Percentiles rank a stretch among this genome's conserved stretches.
Evolutionary conservation across 64 coral and sea anemone genomes (phyloP).

Genomic region (Stichodactyla helianthus): DNA sequence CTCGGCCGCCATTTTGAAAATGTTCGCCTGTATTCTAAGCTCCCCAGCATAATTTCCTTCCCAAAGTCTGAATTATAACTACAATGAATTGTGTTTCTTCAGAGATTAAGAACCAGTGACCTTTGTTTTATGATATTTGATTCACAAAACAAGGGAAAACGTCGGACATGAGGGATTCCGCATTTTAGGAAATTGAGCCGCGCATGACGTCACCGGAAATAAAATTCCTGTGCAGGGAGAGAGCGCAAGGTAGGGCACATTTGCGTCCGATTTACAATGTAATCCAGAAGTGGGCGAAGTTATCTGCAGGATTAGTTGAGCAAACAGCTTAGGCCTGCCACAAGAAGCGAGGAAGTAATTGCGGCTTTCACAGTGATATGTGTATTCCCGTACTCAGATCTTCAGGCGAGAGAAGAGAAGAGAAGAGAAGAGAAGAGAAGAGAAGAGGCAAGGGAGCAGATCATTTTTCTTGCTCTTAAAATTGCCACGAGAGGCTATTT

Average conservation of each 20-base stretch:
- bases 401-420: too few species aligned
- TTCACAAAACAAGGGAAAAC: not conserved
- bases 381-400: too few species aligned
- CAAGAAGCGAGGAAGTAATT: too few species aligned
- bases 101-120: not conserved
- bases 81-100: not conserved
- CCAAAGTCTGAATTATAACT: not conserved
- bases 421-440: too few species aligned
- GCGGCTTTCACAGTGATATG: too few species aligned
- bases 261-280: too few species aligned
- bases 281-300: too few species aligned
- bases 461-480: too few species aligned
- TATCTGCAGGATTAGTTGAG: too few species aligned
- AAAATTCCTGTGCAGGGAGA: not conserved
- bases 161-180: not conserved
- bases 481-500: too few species aligned
- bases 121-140: not conserved
- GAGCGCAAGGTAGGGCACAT: not conserved
- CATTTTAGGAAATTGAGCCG: not conserved
- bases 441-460: too few species aligned
- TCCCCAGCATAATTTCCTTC: not conserved
- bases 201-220: slow-evolving; percentile 21
- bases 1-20: not conserved
- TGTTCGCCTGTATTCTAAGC: not conserved
- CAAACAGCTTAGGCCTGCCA: too few species aligned